phyloP scores from a whole-genome alignment of 92 coral and sea anemone genomes.

The Diadumene lineata region DNA sequence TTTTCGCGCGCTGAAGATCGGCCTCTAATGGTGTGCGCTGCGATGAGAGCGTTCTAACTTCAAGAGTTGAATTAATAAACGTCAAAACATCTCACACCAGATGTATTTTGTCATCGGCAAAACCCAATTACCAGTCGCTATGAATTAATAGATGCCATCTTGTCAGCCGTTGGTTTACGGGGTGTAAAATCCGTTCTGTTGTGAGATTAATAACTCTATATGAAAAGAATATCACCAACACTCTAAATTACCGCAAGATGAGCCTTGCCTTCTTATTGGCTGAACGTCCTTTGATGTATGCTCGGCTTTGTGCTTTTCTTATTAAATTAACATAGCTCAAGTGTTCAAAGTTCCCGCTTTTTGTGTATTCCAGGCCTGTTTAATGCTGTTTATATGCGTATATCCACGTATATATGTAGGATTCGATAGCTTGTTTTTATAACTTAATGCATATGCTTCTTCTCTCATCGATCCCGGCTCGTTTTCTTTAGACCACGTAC shows the following conservation, averaged over 20 bases:
- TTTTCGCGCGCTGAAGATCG: too few species aligned
- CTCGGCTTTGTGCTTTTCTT: neutral
- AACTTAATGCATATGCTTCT: too few species aligned
- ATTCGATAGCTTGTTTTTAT: too few species aligned
- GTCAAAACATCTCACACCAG: conserved; percentile 6
- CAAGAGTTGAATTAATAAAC: neutral
- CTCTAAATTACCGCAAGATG: neutral
- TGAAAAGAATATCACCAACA: neutral
- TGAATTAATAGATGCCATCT: conserved; percentile 1
- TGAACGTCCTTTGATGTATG: neutral
- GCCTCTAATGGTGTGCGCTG: too few species aligned
- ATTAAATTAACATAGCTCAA: conserved; percentile 1
- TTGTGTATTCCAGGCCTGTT: neutral
- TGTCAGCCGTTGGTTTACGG: conserved; percentile 10
- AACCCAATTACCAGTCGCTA: conserved; percentile 8
- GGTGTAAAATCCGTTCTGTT: conserved; percentile 5
- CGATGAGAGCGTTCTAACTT: neutral
- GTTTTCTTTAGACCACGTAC: too few species aligned
- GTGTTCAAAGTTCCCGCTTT: conserved; percentile 1
- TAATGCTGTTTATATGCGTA: neutral
- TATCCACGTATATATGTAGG: too few species aligned
- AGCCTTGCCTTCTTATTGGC: neutral
- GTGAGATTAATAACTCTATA: conserved; percentile 8
- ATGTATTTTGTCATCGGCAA: neutral
- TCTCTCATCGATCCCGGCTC: too few species aligned